Percentiles rank a stretch among this genome's conserved stretches.
These are phyloP conservation scores for Habrosyne pyritoides DNA, from an alignment of 2,888 invertebrate genomes.

Conservation along the genomic window DNA sequence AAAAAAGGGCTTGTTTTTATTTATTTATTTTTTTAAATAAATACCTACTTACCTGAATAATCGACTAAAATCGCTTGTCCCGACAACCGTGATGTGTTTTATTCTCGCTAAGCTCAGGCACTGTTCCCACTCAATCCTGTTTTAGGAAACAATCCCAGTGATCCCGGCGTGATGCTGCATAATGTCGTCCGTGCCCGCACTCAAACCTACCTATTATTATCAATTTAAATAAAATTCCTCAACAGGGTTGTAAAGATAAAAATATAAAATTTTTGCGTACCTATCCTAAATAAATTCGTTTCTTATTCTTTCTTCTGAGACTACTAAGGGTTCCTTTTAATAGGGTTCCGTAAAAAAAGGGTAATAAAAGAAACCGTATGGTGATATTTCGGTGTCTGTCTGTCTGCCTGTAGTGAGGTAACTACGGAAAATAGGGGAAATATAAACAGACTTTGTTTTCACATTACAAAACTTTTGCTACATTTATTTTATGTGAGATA, in stretches of 20 bases:
- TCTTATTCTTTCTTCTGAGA: not conserved
- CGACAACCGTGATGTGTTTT: conserved; percentile 33
- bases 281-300: not conserved
- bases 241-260: conserved; percentile 26
- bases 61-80: not conserved
- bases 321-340: too few species aligned
- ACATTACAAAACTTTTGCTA: too few species aligned
- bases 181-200: conserved; percentile 63
- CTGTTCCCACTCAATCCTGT: conserved; percentile 70
- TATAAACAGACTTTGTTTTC: too few species aligned
- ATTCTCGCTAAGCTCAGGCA: conserved; percentile 64
- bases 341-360: too few species aligned
- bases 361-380: too few species aligned
- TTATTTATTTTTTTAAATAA: too few species aligned
- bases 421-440: too few species aligned
- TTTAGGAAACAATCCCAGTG: conserved; percentile 78
- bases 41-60: not conserved
- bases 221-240: conserved; percentile 62
- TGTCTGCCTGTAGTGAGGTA: too few species aligned
- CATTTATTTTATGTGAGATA: too few species aligned
- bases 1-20: too few species aligned
- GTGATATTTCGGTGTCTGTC: too few species aligned
- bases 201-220: conserved; percentile 59
- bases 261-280: not conserved
- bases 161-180: conserved; percentile 81